These are phyloP conservation scores for Volucella zonaria DNA, from an alignment of 2,888 invertebrate genomes.

Conservation along the genomic window DNA sequence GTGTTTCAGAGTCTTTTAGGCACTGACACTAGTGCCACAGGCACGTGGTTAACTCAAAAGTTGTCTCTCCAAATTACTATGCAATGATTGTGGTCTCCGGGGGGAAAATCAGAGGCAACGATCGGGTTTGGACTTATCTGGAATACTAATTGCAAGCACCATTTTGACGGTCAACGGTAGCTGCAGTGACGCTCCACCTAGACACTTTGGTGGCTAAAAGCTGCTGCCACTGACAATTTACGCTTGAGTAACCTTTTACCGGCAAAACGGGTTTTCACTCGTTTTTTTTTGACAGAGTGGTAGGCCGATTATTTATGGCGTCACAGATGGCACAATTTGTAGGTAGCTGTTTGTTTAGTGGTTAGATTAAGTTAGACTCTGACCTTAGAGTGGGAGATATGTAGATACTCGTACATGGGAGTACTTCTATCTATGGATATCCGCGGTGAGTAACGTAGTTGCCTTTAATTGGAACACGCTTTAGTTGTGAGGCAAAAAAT, in stretches of 20 bases:
- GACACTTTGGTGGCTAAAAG: neutral
- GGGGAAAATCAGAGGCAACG: too few species aligned
- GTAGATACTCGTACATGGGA: too few species aligned
- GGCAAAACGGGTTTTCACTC: constrained; percentile 37
- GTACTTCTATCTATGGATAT: too few species aligned
- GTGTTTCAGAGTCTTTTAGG: constrained; percentile 25
- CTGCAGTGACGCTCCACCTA: neutral
- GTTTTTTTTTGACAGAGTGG: neutral
- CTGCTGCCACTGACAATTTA: constrained; percentile 23
- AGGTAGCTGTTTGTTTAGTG: neutral
- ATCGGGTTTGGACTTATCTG: constrained; percentile 1
- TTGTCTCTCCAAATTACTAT: neutral
- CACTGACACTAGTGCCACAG: neutral
- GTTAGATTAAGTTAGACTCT: constrained; percentile 9
- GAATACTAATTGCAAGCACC: constrained; percentile 20
- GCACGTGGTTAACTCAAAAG: constrained; percentile 27
- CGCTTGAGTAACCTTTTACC: constrained; percentile 36
- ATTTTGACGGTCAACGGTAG: constrained; percentile 37
- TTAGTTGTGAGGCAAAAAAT: too few species aligned
- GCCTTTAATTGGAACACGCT: too few species aligned
- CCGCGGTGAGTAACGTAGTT: too few species aligned
- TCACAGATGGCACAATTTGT: constrained; percentile 5
- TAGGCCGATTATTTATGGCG: constrained; percentile 21
- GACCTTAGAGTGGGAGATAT: constrained; percentile 1
- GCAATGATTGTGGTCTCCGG: neutral